A percentile compares a stretch with the other conserved stretches of the same genome.
Evolutionary conservation across 1,140 invertebrate genomes (phyloP).

Genomic region (Limonius californicus): DNA sequence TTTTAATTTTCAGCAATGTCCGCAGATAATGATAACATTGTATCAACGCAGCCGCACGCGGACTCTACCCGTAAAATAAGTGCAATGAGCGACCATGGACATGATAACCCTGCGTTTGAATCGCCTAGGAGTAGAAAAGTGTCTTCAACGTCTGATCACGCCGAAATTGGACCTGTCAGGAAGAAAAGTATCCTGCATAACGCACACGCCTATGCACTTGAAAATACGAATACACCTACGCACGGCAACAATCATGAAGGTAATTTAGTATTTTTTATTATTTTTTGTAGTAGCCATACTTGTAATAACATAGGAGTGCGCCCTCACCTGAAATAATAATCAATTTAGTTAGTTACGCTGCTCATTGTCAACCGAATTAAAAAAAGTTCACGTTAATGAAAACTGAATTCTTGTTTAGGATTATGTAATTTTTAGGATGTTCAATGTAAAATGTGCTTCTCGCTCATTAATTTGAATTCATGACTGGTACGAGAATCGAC

Average conservation of each 20-base stretch:
- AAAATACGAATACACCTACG: background rate
- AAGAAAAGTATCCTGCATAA: constrained; percentile 64
- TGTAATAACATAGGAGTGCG: too few species aligned
- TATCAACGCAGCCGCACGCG: background rate
- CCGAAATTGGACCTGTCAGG: constrained; percentile 53
- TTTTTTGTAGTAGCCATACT: too few species aligned
- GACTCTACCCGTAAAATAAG: constrained; percentile 11
- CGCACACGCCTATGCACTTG: constrained; percentile 18
- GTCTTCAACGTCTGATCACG: constrained; percentile 41
- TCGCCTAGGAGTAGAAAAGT: constrained; percentile 41
- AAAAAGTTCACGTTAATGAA: too few species aligned
- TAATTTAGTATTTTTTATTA: too few species aligned
- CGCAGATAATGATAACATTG: background rate
- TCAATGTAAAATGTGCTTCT: too few species aligned
- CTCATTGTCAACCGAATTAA: too few species aligned
- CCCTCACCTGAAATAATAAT: too few species aligned
- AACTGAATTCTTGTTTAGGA: too few species aligned
- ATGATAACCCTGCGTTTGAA: constrained; percentile 44
- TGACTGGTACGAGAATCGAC: too few species aligned
- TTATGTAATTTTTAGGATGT: too few species aligned
- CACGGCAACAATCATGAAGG: background rate
- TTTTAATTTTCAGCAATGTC: constrained; percentile 6
- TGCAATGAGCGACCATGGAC: constrained; percentile 21
- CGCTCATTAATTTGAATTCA: too few species aligned
- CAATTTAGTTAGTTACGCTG: too few species aligned